A percentile compares a stretch with the other conserved stretches of the same genome.
phyloP scores from a whole-genome alignment of 2,797 vertebrate species.

The Macropodus opercularis region DNA sequence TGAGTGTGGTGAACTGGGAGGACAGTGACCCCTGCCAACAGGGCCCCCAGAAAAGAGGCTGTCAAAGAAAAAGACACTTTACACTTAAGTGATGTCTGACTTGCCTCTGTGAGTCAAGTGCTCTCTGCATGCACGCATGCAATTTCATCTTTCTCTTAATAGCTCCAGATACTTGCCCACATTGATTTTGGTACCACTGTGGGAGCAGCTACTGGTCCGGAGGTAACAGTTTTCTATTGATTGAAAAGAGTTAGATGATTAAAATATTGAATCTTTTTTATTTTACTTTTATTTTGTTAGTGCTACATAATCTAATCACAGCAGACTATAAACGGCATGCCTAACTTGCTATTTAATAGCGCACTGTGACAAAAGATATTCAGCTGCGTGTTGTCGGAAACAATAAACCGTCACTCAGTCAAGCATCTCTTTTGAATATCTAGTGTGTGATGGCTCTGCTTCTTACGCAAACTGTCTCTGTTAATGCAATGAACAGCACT shows the following conservation, averaged over 20 bases:
- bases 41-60: constrained; percentile 42
- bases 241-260: constrained; percentile 15
- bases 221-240: constrained; percentile 20
- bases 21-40: constrained; percentile 57
- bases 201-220: constrained; percentile 22
- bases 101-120: constrained; percentile 37
- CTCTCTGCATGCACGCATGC: constrained; percentile 37
- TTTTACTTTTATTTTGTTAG: constrained; percentile 6
- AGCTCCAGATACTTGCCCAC: constrained; percentile 28
- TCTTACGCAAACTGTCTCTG: constrained; percentile 22
- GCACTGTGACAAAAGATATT: constrained; percentile 16
- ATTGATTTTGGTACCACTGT: constrained; percentile 31
- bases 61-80: constrained; percentile 55
- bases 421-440: constrained; percentile 9
- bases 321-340: not conserved
- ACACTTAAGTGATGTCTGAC: constrained; percentile 51
- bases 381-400: constrained; percentile 33
- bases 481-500: constrained; percentile 18
- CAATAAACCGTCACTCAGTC: constrained; percentile 31
- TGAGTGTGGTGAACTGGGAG: constrained; percentile 48
- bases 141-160: constrained; percentile 44
- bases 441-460: constrained; percentile 13
- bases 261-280: constrained; percentile 8
- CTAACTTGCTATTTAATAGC: constrained; percentile 6
- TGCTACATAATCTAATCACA: constrained; percentile 9